These are phyloP conservation scores for Bolborhynchus lineola DNA, from an alignment of 2,113 vertebrate genomes.

Conservation along the genomic window DNA sequence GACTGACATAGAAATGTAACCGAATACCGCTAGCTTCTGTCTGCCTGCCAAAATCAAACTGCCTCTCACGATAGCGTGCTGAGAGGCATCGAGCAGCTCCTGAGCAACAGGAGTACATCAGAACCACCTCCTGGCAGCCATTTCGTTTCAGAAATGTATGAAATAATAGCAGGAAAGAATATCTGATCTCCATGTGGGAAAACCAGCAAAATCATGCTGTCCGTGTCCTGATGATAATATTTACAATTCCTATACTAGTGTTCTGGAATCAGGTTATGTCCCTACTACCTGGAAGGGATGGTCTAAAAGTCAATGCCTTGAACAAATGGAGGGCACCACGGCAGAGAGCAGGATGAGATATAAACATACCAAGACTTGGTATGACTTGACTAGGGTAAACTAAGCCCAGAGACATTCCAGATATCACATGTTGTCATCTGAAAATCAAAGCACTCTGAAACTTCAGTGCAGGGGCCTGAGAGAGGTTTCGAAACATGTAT, in stretches of 20 bases:
- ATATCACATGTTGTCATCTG: neutral
- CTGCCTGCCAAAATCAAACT: neutral
- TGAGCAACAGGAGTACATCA: neutral
- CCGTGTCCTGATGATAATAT: neutral
- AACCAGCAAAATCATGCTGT: neutral
- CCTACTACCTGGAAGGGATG: neutral
- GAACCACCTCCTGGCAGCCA: constrained; percentile 58
- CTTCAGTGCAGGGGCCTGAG: neutral
- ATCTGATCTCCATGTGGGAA: neutral
- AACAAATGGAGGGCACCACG: neutral
- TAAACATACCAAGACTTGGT: neutral
- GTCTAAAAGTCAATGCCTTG: neutral
- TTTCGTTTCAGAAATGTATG: neutral
- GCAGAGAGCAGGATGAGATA: neutral
- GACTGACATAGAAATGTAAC: neutral
- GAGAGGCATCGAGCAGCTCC: neutral
- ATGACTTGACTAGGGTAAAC: neutral
- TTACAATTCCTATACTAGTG: neutral
- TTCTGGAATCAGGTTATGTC: neutral
- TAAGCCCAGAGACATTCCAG: neutral
- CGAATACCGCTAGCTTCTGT: neutral
- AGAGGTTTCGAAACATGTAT: neutral
- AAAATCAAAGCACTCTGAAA: neutral
- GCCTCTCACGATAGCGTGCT: neutral
- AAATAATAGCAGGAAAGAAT: neutral